A percentile compares a stretch with the other conserved stretches of the same genome.
phyloP scores from a whole-genome alignment of 2,888 invertebrate genomes.

The Rugalucina vietnamica region DNA sequence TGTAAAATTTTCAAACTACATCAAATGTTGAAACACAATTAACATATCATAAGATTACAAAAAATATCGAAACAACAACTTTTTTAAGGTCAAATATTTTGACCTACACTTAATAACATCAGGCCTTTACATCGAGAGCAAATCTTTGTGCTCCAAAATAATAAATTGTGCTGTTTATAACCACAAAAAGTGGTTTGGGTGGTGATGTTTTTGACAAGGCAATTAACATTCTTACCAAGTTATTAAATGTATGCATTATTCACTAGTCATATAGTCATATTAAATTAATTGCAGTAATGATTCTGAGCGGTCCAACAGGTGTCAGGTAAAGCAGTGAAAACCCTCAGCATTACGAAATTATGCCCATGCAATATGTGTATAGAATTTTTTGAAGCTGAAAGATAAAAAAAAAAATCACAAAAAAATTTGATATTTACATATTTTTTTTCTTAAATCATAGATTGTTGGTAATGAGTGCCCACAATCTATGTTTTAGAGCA shows the following conservation, averaged over 20 bases:
- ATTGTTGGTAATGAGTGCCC: too few species aligned
- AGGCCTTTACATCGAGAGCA: conserved; percentile 2
- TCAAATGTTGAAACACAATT: neutral
- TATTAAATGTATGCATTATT: neutral
- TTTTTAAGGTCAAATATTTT: conserved; percentile 19
- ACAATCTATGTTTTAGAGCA: too few species aligned
- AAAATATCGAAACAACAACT: conserved; percentile 19
- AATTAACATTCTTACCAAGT: conserved; percentile 3
- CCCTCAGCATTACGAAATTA: too few species aligned
- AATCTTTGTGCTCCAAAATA: neutral
- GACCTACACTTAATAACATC: conserved; percentile 35
- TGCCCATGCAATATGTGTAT: too few species aligned
- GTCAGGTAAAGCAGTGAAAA: too few species aligned
- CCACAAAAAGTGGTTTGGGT: neutral
- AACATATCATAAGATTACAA: conserved; percentile 7
- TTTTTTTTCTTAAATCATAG: too few species aligned
- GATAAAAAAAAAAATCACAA: too few species aligned
- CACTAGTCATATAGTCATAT: neutral
- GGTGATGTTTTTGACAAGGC: neutral
- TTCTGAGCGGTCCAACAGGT: too few species aligned
- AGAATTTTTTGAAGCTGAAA: too few species aligned
- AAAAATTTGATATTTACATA: too few species aligned
- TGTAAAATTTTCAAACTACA: neutral
- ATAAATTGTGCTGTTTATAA: neutral
- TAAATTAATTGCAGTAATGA: too few species aligned